Percentiles rank a stretch among this genome's conserved stretches.
Conservation (phyloP, 2,888 invertebrate genomes). For the Ophioninae sp. region DNA sequence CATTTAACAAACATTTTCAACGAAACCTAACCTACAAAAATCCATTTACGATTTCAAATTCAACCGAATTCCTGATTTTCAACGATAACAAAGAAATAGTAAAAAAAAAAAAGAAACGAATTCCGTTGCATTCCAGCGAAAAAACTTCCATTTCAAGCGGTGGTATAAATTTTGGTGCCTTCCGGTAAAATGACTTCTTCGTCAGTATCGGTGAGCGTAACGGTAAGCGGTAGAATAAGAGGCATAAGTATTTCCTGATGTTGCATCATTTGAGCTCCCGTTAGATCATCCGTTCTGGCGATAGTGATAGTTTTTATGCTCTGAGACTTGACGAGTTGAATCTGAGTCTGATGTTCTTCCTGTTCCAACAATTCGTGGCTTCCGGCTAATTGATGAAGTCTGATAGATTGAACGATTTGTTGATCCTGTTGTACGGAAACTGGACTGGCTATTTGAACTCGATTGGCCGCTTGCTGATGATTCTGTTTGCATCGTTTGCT, state of each 20-base stretch:
- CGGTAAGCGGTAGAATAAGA: slow-evolving; percentile 77
- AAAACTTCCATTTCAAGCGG: slow-evolving; percentile 68
- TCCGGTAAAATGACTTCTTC: slow-evolving; percentile 79
- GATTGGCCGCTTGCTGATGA: slow-evolving; percentile 68
- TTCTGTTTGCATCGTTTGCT: slow-evolving; percentile 79
- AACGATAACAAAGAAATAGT: too few species aligned
- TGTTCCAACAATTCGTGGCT: slow-evolving; percentile 50
- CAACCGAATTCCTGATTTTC: too few species aligned
- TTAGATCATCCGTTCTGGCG: slow-evolving; percentile 73
- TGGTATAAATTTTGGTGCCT: slow-evolving; percentile 78
- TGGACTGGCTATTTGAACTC: neutral
- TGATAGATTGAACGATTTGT: slow-evolving; percentile 41
- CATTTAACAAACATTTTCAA: too few species aligned
- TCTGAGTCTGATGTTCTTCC: slow-evolving; percentile 62
- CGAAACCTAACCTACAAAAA: too few species aligned
- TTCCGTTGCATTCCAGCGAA: too few species aligned
- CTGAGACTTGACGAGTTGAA: slow-evolving; percentile 75
- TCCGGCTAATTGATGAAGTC: slow-evolving; percentile 51
- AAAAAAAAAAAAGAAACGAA: too few species aligned
- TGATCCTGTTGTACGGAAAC: neutral
- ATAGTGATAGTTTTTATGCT: slow-evolving; percentile 79
- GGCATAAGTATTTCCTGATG: slow-evolving; percentile 80
- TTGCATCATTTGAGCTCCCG: slow-evolving; percentile 74
- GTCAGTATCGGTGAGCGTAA: slow-evolving; percentile 77
- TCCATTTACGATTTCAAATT: too few species aligned